A percentile compares a stretch with the other conserved stretches of the same genome.
These are phyloP conservation scores for Labeo calbasu DNA, from an alignment of 2,797 vertebrate genomes.

Conservation along the genomic window DNA sequence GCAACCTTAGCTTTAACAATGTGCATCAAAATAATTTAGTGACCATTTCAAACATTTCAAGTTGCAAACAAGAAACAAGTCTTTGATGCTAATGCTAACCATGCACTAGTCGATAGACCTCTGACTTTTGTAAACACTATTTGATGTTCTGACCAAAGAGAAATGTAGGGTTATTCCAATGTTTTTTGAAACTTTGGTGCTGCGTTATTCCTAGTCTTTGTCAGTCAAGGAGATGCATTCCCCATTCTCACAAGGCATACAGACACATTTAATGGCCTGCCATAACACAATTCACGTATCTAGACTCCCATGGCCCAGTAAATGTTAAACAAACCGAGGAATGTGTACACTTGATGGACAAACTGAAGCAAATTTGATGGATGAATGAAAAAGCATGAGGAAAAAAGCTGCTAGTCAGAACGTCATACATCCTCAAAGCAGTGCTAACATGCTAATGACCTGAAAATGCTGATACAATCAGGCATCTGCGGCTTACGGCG, in stretches of 20 bases:
- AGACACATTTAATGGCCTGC: constrained; percentile 34
- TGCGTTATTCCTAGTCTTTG: constrained; percentile 14
- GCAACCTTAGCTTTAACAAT: not conserved
- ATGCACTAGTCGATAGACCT: not conserved
- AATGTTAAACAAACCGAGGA: constrained; percentile 12
- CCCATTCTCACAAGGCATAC: constrained; percentile 20
- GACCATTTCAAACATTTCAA: not conserved
- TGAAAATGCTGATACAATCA: constrained; percentile 23
- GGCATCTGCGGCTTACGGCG: not conserved
- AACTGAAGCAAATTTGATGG: constrained; percentile 31
- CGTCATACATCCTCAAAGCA: not conserved
- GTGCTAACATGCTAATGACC: not conserved
- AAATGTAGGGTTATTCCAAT: not conserved
- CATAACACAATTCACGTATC: constrained; percentile 36
- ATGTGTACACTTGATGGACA: constrained; percentile 27
- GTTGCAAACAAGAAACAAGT: constrained; percentile 24
- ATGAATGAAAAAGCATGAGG: constrained; percentile 28
- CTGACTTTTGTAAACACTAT: not conserved
- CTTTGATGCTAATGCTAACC: constrained; percentile 28
- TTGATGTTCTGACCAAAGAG: constrained; percentile 13
- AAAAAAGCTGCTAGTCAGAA: not conserved
- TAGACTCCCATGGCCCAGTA: not conserved
- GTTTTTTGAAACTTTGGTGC: not conserved
- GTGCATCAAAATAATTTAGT: not conserved
- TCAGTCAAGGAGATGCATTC: constrained; percentile 26